These are phyloP conservation scores for Pseudomyrmex sp. DNA, from an alignment of 1,140 invertebrate species.

Conservation along the genomic window DNA sequence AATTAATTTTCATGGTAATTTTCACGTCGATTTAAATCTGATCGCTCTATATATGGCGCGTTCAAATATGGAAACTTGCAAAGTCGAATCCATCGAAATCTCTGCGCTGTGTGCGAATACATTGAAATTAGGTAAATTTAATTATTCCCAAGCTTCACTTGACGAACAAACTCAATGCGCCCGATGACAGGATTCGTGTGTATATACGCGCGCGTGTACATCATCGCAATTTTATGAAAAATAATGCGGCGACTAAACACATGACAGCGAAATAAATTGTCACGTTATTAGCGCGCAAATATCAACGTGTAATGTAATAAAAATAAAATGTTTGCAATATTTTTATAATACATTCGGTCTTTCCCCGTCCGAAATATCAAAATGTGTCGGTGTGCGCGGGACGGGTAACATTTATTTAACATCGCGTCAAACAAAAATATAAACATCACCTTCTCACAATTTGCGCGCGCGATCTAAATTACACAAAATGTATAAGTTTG, in stretches of 20 bases:
- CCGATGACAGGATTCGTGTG: constrained; percentile 8
- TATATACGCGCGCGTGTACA: too few species aligned
- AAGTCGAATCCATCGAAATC: constrained; percentile 42
- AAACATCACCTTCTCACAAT: neutral
- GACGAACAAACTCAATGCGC: constrained; percentile 14
- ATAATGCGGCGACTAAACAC: neutral
- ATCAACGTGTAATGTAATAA: neutral
- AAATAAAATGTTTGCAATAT: too few species aligned
- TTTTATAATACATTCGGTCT: neutral
- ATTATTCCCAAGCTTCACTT: constrained; percentile 38
- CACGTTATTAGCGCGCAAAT: neutral
- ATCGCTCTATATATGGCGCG: neutral
- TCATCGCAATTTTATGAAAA: constrained; percentile 20
- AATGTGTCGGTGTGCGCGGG: too few species aligned
- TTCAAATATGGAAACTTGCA: constrained; percentile 53
- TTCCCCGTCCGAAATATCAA: too few species aligned
- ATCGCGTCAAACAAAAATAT: constrained; percentile 4
- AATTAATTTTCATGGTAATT: constrained; percentile 50
- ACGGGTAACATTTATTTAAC: too few species aligned
- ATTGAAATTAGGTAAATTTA: constrained; percentile 53
- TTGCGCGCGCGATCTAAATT: constrained; percentile 9
- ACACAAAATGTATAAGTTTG: constrained; percentile 27
- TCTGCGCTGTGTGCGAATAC: neutral
- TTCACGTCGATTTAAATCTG: constrained; percentile 38
- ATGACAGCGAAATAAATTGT: neutral